phyloP scores from a whole-genome alignment of 2,888 invertebrate genomes.

The Orthonychiurus folsomi region DNA sequence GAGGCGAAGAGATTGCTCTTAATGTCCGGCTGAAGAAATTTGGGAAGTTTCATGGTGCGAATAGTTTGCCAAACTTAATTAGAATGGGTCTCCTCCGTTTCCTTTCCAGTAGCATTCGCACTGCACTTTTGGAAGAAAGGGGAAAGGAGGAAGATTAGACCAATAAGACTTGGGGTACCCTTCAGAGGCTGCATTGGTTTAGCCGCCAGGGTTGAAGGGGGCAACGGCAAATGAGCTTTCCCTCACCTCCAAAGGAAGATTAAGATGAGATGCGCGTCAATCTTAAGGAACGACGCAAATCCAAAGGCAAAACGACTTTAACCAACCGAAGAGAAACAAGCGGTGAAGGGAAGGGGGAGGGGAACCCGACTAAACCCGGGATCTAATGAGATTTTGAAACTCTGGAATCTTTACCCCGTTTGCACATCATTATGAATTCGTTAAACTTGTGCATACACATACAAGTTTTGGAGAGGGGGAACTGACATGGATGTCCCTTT shows the following conservation, averaged over 20 bases:
- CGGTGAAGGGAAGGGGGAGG: not conserved
- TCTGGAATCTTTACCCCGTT: no score
- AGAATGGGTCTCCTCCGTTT: constrained; percentile 8
- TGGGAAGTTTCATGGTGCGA: constrained; percentile 9
- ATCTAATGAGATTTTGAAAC: not conserved
- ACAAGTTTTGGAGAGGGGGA: no score
- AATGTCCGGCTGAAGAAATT: constrained; percentile 6
- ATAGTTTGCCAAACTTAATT: constrained; percentile 10
- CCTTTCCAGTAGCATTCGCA: not conserved
- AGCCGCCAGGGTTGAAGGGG: not conserved
- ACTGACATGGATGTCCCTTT: no score
- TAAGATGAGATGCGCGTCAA: constrained; percentile 29
- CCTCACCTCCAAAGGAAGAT: constrained; percentile 24
- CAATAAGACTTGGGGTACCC: no score
- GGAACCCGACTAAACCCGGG: constrained; percentile 4
- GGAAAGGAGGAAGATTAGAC: not conserved
- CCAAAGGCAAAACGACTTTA: constrained; percentile 10
- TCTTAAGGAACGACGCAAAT: constrained; percentile 18
- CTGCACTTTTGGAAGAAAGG: not conserved
- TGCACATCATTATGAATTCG: no score
- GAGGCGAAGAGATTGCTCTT: constrained; percentile 3
- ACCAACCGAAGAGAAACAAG: constrained; percentile 7
- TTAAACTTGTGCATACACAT: no score
- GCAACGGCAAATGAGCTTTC: not conserved
- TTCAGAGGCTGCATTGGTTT: constrained; percentile 1